Conservation (phyloP, 2,113 vertebrate genomes). For the Callocephalon fimbriatum region DNA sequence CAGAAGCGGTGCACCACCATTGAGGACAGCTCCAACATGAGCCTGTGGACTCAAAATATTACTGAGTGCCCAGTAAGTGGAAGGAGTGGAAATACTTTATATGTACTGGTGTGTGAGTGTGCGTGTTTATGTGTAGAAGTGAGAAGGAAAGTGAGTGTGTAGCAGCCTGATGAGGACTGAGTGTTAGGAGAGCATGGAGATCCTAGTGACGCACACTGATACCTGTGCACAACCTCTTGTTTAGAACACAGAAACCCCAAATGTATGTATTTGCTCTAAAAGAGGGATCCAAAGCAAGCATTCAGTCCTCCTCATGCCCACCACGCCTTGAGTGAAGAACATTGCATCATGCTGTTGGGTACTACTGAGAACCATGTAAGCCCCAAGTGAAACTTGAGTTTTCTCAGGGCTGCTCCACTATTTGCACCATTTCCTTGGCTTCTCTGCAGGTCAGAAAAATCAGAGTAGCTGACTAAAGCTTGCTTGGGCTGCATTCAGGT, state of each 20-base stretch:
- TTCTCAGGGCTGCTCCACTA: background rate
- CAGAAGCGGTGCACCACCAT: slow-evolving; percentile 93
- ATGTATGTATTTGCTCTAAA: background rate
- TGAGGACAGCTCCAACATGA: slow-evolving; percentile 97
- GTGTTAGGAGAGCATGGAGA: background rate
- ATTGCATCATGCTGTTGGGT: background rate
- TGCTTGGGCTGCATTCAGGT: background rate
- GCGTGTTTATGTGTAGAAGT: background rate
- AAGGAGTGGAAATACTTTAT: background rate
- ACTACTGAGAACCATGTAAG: background rate
- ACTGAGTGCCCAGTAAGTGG: slow-evolving; percentile 91
- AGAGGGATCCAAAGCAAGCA: background rate
- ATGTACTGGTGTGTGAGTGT: background rate
- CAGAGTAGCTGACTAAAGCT: background rate
- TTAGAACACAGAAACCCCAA: background rate
- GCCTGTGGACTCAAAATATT: slow-evolving; percentile 98
- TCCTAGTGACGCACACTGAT: no score
- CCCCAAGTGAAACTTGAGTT: background rate
- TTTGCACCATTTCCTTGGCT: background rate
- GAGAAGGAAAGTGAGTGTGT: background rate
- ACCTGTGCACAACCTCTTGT: background rate
- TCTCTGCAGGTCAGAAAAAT: background rate
- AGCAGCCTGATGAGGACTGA: background rate
- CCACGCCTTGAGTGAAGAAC: background rate
- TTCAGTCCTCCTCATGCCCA: background rate